These are phyloP conservation scores for Malurus alboscapulatus DNA, from an alignment of 2,113 vertebrate genomes.

Conservation along the genomic window DNA sequence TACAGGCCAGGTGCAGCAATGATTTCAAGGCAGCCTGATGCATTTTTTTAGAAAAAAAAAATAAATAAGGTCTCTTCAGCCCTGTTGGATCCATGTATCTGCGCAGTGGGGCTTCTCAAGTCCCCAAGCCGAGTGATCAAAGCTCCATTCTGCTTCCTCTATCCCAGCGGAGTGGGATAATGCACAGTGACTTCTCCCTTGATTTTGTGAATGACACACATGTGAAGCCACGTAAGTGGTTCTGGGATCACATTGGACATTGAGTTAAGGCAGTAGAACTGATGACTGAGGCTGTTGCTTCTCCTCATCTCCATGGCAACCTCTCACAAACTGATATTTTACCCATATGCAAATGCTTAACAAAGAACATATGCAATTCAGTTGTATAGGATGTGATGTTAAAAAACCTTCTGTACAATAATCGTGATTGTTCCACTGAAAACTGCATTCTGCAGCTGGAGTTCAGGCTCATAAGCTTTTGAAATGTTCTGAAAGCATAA, in stretches of 20 bases:
- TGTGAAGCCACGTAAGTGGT: neutral
- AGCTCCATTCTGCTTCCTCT: neutral
- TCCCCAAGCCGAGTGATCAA: neutral
- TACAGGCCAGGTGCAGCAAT: neutral
- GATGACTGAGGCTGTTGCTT: neutral
- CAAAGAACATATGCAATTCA: neutral
- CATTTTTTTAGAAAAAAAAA: neutral
- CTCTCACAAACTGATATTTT: neutral
- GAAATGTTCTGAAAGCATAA: neutral
- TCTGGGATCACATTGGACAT: neutral
- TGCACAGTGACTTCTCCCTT: neutral
- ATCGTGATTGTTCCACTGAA: neutral
- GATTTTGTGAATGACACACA: neutral
- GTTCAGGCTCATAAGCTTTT: neutral
- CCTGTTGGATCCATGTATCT: neutral
- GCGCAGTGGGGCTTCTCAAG: neutral
- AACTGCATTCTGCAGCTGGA: neutral
- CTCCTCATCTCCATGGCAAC: neutral
- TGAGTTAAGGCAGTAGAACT: neutral
- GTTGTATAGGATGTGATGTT: neutral
- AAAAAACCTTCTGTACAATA: neutral
- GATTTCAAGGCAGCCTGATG: neutral
- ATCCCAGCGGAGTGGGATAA: neutral
- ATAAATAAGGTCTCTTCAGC: neutral
- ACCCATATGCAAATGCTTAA: neutral